These are phyloP conservation scores for Sarcophaga bullata DNA, from an alignment of 1,140 invertebrate genomes.

Conservation along the genomic window DNA sequence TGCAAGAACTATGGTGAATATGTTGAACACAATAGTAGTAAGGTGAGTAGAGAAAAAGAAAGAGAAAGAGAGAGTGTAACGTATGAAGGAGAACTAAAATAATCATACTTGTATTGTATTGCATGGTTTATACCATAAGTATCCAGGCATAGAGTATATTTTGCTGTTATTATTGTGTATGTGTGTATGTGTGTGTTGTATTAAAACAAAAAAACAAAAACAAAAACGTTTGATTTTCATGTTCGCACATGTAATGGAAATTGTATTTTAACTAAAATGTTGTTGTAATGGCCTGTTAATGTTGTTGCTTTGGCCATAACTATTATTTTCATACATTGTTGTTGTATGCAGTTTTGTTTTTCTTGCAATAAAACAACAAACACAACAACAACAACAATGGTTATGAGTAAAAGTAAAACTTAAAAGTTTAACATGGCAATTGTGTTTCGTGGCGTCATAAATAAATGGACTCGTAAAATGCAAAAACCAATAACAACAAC, in stretches of 20 bases:
- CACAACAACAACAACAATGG: too few relatives aligned
- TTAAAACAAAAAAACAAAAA: neutral
- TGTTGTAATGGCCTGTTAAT: constrained; percentile 11
- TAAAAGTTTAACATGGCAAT: neutral
- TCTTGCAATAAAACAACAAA: neutral
- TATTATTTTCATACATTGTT: neutral
- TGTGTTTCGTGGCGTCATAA: constrained; percentile 25
- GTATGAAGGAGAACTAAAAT: too few relatives aligned
- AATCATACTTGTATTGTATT: too few relatives aligned
- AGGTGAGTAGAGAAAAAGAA: too few relatives aligned
- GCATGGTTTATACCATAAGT: too few relatives aligned
- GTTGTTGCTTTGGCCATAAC: neutral
- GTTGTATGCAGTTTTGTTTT: constrained; percentile 15
- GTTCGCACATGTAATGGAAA: constrained; percentile 33
- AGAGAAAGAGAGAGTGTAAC: too few relatives aligned
- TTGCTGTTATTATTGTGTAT: too few relatives aligned
- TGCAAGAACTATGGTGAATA: too few relatives aligned
- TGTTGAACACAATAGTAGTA: too few relatives aligned
- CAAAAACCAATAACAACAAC: neutral
- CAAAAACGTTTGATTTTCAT: constrained; percentile 26
- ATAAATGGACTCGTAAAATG: constrained; percentile 16
- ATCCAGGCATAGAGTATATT: too few relatives aligned
- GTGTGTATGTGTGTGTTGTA: neutral
- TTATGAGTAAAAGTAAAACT: neutral
- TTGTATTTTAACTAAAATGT: constrained; percentile 30